Base-by-base conservation (phyloP, 2,113 vertebrate genomes). In the Cettia cetti region DNA sequence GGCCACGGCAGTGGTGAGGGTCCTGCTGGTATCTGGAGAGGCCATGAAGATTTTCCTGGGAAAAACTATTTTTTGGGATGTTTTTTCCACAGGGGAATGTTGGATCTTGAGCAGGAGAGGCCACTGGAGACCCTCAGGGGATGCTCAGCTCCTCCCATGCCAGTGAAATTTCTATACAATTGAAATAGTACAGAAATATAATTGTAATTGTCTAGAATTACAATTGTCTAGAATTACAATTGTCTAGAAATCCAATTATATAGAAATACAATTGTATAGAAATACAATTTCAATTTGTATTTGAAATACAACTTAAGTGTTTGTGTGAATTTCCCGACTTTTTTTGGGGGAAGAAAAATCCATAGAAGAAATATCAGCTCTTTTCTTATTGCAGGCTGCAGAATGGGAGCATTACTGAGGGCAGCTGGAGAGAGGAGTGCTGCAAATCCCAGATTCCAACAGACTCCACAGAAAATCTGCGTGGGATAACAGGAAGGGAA, bases 321-420 rank as follows among this genome's bases (percentile, higher is more conserved):
- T 47, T 42, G 59, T 23, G 64, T 31, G 71, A 68, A 47, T 82
- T 87, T 76, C 18, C 60, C 4, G 27, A 42, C 17, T 87, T 94
- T 86, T 79, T 91, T 27, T 35, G 23, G 9, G 47, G 44, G 13
- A 44, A 47, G 63, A 71, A 78, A 86, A 79, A 63, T 52, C 75
- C 85, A 15, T 10, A 82, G 65, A 86, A 94, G 94, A 94, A 95
- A 94, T 92, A 95, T 83, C 86, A 74, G 21, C 4, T 14, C 11
- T 17, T 33, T 65, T 35, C 13, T 28, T 40, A 90, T 75, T 91
- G 61, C 88, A 28, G 17, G 84, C 84, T 56, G 91, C 84, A 42
- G 95, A 94, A 96, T 33, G 65, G 86, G 82, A 90, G 77, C 31
- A 75, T 54, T 88, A 96, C 70, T 97, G 85, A 89, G 5, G 20